A percentile compares a stretch with the other conserved stretches of the same genome.
Evolutionary conservation across 1,140 invertebrate species (phyloP).

Genomic region (Drosophila kikkawai): DNA sequence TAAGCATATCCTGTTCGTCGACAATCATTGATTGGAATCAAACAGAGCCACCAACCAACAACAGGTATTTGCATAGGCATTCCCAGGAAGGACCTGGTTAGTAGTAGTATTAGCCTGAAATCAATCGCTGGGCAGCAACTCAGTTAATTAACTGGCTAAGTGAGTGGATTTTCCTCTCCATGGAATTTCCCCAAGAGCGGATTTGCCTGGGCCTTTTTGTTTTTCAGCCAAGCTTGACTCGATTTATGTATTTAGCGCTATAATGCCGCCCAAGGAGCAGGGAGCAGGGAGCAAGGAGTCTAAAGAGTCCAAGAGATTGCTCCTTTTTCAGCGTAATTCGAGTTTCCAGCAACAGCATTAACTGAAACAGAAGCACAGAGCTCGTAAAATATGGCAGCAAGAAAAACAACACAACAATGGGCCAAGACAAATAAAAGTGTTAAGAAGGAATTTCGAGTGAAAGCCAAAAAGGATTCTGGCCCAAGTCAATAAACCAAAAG

Average conservation of each 20-base stretch:
- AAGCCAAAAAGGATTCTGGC: conserved; percentile 51
- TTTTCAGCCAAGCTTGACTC: conserved; percentile 25
- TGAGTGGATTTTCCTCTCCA: conserved; percentile 34
- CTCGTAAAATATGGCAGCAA: conserved; percentile 56
- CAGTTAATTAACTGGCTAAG: conserved; percentile 52
- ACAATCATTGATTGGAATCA: conserved; percentile 13
- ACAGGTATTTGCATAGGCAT: conserved; percentile 42
- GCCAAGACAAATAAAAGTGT: conserved; percentile 64
- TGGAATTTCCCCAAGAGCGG: conserved; percentile 14
- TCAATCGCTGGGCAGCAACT: conserved; percentile 28
- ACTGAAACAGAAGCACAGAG: conserved; percentile 2
- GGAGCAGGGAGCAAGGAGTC: background rate
- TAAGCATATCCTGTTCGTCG: background rate
- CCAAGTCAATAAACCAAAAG: conserved; percentile 64
- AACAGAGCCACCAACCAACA: background rate
- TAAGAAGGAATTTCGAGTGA: conserved; percentile 39
- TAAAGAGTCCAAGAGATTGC: conserved; percentile 20
- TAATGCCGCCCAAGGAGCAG: background rate
- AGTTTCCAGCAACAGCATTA: conserved; percentile 40
- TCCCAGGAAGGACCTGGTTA: background rate
- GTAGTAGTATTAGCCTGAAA: background rate
- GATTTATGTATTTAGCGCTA: conserved; percentile 63
- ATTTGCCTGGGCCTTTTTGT: conserved; percentile 17
- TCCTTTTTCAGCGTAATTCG: conserved; percentile 56
- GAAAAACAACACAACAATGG: conserved; percentile 39